Evolutionary conservation across 2,888 invertebrate genomes (phyloP), one percentile per base, ranked within the genome.

Genomic region (Isoperla grammatica): DNA sequence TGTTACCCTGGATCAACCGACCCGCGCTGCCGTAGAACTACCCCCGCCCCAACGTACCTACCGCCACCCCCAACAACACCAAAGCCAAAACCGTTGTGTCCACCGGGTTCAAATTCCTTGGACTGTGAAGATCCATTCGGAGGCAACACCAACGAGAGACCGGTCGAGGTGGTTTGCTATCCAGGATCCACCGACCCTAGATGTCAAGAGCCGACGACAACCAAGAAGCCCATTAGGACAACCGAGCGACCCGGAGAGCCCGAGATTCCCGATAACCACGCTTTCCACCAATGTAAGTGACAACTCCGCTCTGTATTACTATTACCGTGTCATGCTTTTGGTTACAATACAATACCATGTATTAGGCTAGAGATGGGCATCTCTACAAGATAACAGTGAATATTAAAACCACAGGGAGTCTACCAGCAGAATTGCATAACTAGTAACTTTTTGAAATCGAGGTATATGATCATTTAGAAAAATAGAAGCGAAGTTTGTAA

Each of bases 251-350:
- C 22, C 11, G 2, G 39, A 1, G 53, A 53, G 3, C 39, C 37
- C 1, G 39, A 37, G 5, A 12, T 53, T 2, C 53, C 53, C 2
- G 53, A 53, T 20, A 53, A 69, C 57, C 71, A 71, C 62, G 67
- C 71, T 5, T 71, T 72, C 64, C 70, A 72, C 63, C 67, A 69
- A 59, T 71, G 73, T 73, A 68, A 71, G 72, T 69, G 65, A 40
- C 56, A 8, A 8, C 12, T 13, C 15, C 35, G 48, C n/a, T n/a
- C n/a, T n/a, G n/a, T n/a, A n/a, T n/a, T n/a, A n/a, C n/a, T n/a
- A n/a, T n/a, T n/a, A n/a, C n/a, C n/a, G n/a, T n/a, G n/a, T n/a
- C n/a, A n/a, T n/a, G n/a, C n/a, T n/a, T n/a, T n/a, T n/a, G n/a
- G n/a, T n/a, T n/a, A n/a, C n/a, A n/a, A n/a, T n/a, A n/a, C n/a